phyloP scores from a whole-genome alignment of 2,888 invertebrate species.

The Tetrapedia diversipes region DNA sequence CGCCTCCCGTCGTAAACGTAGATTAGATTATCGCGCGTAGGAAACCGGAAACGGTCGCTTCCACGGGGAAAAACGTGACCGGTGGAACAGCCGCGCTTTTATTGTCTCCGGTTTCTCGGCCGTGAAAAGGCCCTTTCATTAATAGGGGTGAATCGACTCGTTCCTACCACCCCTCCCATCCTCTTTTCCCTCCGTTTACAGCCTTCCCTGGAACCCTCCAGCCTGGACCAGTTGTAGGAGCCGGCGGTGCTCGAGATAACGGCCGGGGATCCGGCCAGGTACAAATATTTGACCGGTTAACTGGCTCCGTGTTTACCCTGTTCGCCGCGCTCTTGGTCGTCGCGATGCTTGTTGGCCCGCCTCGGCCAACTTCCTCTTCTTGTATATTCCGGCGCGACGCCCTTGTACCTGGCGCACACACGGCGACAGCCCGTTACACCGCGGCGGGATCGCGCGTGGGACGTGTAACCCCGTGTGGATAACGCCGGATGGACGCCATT shows the following conservation, averaged over 20 bases:
- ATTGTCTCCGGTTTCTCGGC: conserved; percentile 66
- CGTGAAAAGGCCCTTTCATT: conserved; percentile 79
- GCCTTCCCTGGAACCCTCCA: background rate
- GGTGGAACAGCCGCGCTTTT: conserved; percentile 59
- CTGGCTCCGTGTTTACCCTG: conserved; percentile 77
- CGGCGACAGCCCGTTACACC: conserved; percentile 48
- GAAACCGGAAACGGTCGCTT: conserved; percentile 62
- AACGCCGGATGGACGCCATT: conserved; percentile 48
- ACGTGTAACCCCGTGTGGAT: conserved; percentile 57
- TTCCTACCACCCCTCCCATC: background rate
- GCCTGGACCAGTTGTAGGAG: conserved; percentile 56
- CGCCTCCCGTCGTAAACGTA: conserved; percentile 62
- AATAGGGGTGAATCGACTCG: conserved; percentile 73
- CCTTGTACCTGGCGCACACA: conserved; percentile 41
- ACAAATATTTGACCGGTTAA: conserved; percentile 80
- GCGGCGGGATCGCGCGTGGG: conserved; percentile 31
- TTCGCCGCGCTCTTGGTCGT: conserved; percentile 62
- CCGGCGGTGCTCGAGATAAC: conserved; percentile 76
- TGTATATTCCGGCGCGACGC: conserved; percentile 47
- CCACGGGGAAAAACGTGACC: conserved; percentile 37
- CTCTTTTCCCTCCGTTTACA: background rate
- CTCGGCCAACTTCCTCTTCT: conserved; percentile 53
- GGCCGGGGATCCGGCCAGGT: conserved; percentile 69
- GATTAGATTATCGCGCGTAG: conserved; percentile 68
- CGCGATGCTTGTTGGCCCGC: conserved; percentile 34